These are phyloP conservation scores for Globodera ellingtonae DNA, from an alignment of 1,140 invertebrate genomes.

Conservation along the genomic window DNA sequence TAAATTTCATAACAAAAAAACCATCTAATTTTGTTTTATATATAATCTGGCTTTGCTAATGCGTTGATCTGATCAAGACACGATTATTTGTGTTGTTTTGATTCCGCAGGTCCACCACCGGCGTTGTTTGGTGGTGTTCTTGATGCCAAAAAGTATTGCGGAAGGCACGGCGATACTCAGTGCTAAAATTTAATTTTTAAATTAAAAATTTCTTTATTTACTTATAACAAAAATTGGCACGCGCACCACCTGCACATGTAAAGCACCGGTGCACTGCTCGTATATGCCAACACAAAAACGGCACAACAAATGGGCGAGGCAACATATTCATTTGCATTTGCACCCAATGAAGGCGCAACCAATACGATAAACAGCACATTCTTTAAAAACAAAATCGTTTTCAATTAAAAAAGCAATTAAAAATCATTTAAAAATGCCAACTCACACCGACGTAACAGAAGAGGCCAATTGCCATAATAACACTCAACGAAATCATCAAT, in stretches of 20 bases:
- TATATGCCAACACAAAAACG: not conserved
- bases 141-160: no score
- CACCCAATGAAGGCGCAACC: not conserved
- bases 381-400: not conserved
- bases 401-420: not conserved
- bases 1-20: no score
- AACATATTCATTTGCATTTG: not conserved
- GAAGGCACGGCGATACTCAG: no score
- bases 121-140: no score
- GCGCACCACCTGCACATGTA: not conserved
- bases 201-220: no score
- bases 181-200: no score
- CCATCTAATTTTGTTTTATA: no score
- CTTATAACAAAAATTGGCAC: no score
- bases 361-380: not conserved
- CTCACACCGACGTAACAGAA: not conserved
- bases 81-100: no score
- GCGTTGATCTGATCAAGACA: no score
- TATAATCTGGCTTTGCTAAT: no score
- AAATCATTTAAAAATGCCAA: not conserved
- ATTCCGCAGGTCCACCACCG: no score
- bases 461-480: not conserved
- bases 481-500: not conserved
- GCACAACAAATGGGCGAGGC: constrained; percentile 1
- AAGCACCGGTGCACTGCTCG: not conserved